These are phyloP conservation scores for Pocillopora grandis DNA, from an alignment of 92 coral and sea anemone genomes.

Conservation along the genomic window DNA sequence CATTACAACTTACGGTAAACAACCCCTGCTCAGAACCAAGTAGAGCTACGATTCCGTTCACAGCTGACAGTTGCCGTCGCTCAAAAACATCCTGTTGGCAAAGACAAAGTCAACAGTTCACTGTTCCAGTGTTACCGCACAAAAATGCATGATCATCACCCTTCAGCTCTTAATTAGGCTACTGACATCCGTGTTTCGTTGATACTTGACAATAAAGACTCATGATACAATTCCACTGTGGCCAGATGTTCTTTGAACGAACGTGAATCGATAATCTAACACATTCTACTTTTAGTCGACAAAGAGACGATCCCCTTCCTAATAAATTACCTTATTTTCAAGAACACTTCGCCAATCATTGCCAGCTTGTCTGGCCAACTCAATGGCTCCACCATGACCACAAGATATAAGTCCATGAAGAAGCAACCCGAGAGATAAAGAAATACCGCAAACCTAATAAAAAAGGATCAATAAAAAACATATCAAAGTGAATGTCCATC, in stretches of 20 bases:
- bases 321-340: conserved; percentile 56
- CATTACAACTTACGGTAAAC: conserved; percentile 54
- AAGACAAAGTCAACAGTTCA: not conserved
- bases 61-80: conserved; percentile 67
- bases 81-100: conserved; percentile 63
- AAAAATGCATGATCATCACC: not conserved
- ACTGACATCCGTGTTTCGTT: no score
- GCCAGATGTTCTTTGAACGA: no score
- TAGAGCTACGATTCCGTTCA: conserved; percentile 83
- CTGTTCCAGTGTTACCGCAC: not conserved
- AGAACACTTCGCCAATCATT: conserved; percentile 69
- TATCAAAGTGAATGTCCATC: no score
- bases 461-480: not conserved
- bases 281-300: no score
- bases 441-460: conserved; percentile 67
- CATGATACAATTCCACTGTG: no score
- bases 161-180: no score
- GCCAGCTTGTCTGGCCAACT: conserved; percentile 56
- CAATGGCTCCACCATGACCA: conserved; percentile 68
- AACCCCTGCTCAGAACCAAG: conserved; percentile 80
- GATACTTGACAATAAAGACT: no score
- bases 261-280: no score
- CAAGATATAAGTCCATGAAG: conserved; percentile 67
- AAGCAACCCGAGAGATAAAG: conserved; percentile 76
- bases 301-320: not conserved